phyloP scores from a whole-genome alignment of 2,888 invertebrate species.

The Agrotis exclamationis region DNA sequence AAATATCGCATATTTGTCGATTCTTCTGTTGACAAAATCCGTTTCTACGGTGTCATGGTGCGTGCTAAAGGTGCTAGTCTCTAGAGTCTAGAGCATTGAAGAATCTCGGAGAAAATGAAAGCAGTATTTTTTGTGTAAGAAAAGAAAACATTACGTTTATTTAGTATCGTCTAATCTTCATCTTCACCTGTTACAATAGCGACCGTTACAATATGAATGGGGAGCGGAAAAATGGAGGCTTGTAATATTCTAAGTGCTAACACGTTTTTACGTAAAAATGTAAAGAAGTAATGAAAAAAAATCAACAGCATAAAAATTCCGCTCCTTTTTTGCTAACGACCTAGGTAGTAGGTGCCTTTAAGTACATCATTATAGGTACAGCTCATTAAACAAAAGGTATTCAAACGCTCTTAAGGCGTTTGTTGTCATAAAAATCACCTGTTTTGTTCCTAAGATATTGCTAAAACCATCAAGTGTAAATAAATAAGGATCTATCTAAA shows the following conservation, averaged over 20 bases:
- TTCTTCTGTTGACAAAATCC: too few species aligned
- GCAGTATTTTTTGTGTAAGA: too few species aligned
- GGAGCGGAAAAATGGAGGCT: background rate
- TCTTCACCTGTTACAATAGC: slow-evolving; percentile 10
- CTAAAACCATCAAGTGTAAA: background rate
- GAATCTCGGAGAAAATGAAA: background rate
- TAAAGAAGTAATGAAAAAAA: slow-evolving; percentile 29
- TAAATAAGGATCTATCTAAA: too few species aligned
- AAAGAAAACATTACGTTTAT: slow-evolving; percentile 7
- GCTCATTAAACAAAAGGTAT: slow-evolving; percentile 36
- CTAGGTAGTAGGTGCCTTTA: background rate
- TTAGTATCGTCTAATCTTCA: slow-evolving; percentile 4
- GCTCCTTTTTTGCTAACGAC: slow-evolving; percentile 19
- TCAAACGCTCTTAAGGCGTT: background rate
- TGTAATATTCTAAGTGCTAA: slow-evolving; percentile 47
- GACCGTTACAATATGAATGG: slow-evolving; percentile 16
- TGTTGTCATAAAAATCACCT: background rate
- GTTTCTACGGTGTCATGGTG: too few species aligned
- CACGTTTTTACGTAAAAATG: slow-evolving; percentile 29
- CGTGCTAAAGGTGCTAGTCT: too few species aligned
- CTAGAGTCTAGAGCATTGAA: too few species aligned
- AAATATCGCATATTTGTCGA: too few species aligned
- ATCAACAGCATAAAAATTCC: slow-evolving; percentile 7
- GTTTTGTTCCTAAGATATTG: background rate
- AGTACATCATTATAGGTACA: slow-evolving; percentile 32